These are phyloP conservation scores for Leptobrachium ailaonicum DNA, from an alignment of 2,113 vertebrate species.

Conservation along the genomic window DNA sequence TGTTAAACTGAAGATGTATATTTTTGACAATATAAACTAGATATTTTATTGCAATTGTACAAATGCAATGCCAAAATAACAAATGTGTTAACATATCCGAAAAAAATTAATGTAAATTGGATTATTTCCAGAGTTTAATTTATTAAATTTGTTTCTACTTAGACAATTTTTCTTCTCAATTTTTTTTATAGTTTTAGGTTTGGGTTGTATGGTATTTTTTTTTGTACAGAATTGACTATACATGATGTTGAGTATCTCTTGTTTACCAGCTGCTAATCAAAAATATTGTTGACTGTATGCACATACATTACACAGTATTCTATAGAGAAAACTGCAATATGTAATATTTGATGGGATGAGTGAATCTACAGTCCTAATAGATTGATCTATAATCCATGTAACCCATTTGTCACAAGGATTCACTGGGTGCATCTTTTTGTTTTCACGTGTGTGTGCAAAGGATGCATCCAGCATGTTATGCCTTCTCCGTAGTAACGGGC, in stretches of 20 bases:
- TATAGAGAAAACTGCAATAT: too few relatives aligned
- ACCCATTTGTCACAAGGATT: too few relatives aligned
- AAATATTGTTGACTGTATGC: constrained; percentile 24
- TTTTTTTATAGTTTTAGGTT: constrained; percentile 61
- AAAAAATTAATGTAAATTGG: constrained; percentile 56
- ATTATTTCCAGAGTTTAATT: constrained; percentile 58
- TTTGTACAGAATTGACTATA: constrained; percentile 48
- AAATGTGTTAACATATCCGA: constrained; percentile 11
- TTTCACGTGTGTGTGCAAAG: too few relatives aligned
- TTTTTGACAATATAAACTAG: constrained; percentile 20
- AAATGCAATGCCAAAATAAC: neutral
- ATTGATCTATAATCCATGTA: too few relatives aligned
- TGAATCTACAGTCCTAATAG: too few relatives aligned
- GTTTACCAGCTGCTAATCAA: constrained; percentile 49
- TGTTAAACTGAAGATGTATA: neutral
- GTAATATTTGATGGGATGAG: too few relatives aligned
- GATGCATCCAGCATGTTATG: too few relatives aligned
- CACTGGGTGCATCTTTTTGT: too few relatives aligned
- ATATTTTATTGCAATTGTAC: neutral
- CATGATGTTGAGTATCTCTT: constrained; percentile 44
- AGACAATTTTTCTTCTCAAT: constrained; percentile 57
- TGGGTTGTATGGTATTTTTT: constrained; percentile 51
- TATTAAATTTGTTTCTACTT: constrained; percentile 56
- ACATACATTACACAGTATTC: too few relatives aligned
- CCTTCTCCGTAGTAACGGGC: too few relatives aligned